These are phyloP conservation scores for Latrodectus elegans DNA, from an alignment of 2,888 invertebrate genomes.

Conservation along the genomic window DNA sequence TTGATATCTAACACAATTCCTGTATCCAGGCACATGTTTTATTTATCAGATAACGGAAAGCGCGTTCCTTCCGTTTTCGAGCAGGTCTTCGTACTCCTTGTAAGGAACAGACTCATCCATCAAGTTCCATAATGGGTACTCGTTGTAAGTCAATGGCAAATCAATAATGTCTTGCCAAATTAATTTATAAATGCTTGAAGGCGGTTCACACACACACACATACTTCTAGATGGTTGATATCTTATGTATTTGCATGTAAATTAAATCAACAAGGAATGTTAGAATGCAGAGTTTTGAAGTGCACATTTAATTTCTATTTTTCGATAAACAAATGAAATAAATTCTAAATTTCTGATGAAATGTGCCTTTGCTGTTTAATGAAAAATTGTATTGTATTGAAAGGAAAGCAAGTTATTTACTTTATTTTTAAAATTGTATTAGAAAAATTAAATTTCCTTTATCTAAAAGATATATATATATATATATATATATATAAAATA, in stretches of 20 bases:
- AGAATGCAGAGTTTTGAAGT: no score
- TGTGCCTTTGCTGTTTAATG: no score
- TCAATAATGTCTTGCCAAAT: constrained; percentile 37
- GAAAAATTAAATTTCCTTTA: no score
- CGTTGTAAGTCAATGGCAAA: constrained; percentile 33
- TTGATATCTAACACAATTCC: constrained; percentile 45
- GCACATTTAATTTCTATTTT: no score
- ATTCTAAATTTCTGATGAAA: no score
- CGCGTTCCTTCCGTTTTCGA: constrained; percentile 35
- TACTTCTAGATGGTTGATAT: constrained; percentile 4
- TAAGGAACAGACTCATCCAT: constrained; percentile 34
- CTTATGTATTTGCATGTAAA: background rate
- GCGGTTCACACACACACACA: background rate
- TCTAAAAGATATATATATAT: no score
- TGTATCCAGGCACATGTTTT: constrained; percentile 41
- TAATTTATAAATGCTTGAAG: constrained; percentile 47
- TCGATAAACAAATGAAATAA: no score
- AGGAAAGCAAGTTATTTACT: no score
- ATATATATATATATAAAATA: no score
- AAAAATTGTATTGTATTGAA: no score
- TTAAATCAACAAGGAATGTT: no score
- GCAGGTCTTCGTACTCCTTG: constrained; percentile 42
- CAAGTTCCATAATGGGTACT: constrained; percentile 51
- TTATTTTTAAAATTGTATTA: no score
- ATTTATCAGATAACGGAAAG: constrained; percentile 39